These are phyloP conservation scores for Lordiphosa andalusiaca DNA, from an alignment of 2,888 invertebrate genomes.

Conservation along the genomic window DNA sequence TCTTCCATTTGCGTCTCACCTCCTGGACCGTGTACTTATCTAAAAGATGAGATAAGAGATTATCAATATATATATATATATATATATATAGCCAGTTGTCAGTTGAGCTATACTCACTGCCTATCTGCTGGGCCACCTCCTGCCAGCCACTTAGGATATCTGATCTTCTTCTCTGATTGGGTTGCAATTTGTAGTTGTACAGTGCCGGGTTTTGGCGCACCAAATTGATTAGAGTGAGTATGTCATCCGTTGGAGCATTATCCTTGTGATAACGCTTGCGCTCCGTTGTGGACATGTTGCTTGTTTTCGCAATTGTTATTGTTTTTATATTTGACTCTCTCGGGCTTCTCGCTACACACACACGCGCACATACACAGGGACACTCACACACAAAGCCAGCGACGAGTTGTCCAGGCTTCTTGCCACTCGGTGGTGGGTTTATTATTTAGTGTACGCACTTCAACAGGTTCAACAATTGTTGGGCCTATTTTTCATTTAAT, in stretches of 20 bases:
- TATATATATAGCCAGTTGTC: too few relatives aligned
- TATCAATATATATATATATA: too few relatives aligned
- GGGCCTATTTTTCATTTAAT: too few relatives aligned
- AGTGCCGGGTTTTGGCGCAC: slow-evolving; percentile 77
- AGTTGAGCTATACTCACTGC: slow-evolving; percentile 59
- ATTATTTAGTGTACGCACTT: too few relatives aligned
- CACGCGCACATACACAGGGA: slow-evolving; percentile 8
- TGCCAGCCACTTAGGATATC: slow-evolving; percentile 77
- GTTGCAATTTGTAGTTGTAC: slow-evolving; percentile 77
- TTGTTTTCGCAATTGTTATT: slow-evolving; percentile 83
- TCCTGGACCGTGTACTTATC: slow-evolving; percentile 75
- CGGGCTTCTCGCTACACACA: slow-evolving; percentile 9
- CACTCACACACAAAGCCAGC: slow-evolving; percentile 14
- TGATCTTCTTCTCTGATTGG: slow-evolving; percentile 72
- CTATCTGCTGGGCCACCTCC: slow-evolving; percentile 73
- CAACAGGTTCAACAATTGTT: too few relatives aligned
- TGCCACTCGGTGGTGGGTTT: too few relatives aligned
- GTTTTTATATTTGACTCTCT: slow-evolving; percentile 83
- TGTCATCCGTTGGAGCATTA: slow-evolving; percentile 76
- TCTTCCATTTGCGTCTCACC: slow-evolving; percentile 78
- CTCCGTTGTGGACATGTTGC: slow-evolving; percentile 88
- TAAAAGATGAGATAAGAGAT: too few relatives aligned
- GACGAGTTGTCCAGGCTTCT: background rate
- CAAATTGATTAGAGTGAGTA: slow-evolving; percentile 74
- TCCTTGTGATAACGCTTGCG: slow-evolving; percentile 78